phyloP scores from a whole-genome alignment of 2,113 vertebrate genomes.

The Eclectus roratus region DNA sequence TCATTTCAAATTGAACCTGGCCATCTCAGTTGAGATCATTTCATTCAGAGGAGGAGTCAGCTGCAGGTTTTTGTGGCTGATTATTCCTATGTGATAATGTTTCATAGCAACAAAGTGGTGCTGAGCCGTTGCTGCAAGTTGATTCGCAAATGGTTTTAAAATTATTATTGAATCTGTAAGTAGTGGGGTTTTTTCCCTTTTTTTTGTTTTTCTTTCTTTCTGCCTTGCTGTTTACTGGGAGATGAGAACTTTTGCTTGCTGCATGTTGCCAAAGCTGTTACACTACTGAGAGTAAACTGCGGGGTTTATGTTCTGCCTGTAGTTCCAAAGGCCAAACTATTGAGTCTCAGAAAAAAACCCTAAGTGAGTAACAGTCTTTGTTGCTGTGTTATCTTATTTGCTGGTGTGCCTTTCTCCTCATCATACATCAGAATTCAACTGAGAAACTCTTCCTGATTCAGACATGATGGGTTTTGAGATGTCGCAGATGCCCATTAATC shows the following conservation, averaged over 20 bases:
- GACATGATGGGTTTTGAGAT: neutral
- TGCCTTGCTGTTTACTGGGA: neutral
- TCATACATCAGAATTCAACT: neutral
- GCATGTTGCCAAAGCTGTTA: neutral
- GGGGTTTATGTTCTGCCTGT: neutral
- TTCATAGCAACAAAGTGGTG: slow-evolving; percentile 18
- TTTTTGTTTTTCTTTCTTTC: neutral
- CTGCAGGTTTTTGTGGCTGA: neutral
- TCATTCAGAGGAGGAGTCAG: neutral
- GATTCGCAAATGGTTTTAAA: neutral
- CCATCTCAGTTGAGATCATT: neutral
- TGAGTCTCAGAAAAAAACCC: neutral
- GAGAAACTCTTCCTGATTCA: neutral
- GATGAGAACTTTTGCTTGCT: neutral
- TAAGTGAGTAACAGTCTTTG: neutral
- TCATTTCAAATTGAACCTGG: neutral
- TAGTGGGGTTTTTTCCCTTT: neutral
- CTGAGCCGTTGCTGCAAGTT: neutral
- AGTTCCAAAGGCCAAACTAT: neutral
- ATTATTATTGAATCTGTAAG: neutral
- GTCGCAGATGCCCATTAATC: neutral
- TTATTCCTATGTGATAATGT: slow-evolving; percentile 9
- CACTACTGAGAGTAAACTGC: neutral
- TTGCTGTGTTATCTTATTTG: neutral
- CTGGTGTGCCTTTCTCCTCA: neutral